Conservation (phyloP, 2,888 invertebrate species). For the Kuschelorhynchus macadamiae region DNA sequence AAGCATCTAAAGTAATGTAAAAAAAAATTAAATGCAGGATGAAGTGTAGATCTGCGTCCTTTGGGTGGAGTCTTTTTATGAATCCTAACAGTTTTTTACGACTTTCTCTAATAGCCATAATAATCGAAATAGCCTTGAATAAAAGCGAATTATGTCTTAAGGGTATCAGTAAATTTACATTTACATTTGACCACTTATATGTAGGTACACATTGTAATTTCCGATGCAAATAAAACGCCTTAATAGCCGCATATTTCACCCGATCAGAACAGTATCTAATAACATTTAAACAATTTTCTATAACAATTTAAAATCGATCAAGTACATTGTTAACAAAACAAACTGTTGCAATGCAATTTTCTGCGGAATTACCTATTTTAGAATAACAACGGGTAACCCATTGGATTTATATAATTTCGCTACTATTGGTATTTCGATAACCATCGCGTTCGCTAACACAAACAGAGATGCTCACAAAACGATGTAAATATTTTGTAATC, state of each 20-base stretch:
- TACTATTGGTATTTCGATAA: slow-evolving; percentile 46
- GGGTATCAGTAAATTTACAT: background rate
- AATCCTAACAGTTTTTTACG: too few species aligned
- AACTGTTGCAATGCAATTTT: slow-evolving; percentile 25
- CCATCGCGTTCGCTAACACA: slow-evolving; percentile 30
- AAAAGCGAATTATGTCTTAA: background rate
- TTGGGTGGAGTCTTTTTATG: too few species aligned
- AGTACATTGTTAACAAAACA: slow-evolving; percentile 27
- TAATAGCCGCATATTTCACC: slow-evolving; percentile 9
- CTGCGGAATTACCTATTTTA: slow-evolving; percentile 31
- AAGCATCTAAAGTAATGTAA: too few species aligned
- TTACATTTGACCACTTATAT: slow-evolving; percentile 1
- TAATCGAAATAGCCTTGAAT: too few species aligned
- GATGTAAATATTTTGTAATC: slow-evolving; percentile 38
- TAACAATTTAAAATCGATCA: slow-evolving; percentile 33
- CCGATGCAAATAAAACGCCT: background rate
- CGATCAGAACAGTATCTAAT: slow-evolving; percentile 4
- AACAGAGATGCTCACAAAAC: slow-evolving; percentile 34
- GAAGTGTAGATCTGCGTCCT: too few species aligned
- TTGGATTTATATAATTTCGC: slow-evolving; percentile 43
- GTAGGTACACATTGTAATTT: background rate
- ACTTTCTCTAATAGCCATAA: too few species aligned
- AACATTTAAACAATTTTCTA: slow-evolving; percentile 27
- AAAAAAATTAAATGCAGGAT: too few species aligned
- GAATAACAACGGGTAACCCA: slow-evolving; percentile 27